A percentile compares a stretch with the other conserved stretches of the same genome.
phyloP scores from a whole-genome alignment of 2,113 vertebrate species.

The Chaetops frenatus region DNA sequence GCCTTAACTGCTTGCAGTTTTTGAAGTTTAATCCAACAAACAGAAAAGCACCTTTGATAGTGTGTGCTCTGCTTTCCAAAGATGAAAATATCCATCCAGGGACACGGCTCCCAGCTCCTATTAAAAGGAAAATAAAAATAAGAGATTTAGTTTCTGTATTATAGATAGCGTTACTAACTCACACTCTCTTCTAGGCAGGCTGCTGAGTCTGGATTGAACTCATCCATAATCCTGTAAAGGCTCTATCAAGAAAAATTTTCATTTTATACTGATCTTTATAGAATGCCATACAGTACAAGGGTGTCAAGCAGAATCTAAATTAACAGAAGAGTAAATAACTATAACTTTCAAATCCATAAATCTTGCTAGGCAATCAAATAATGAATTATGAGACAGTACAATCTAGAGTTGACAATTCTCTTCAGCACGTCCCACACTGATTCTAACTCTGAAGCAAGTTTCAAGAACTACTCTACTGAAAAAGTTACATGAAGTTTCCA shows the following conservation, averaged over 20 bases:
- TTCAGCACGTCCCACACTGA: background rate
- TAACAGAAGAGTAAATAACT: background rate
- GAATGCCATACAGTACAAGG: background rate
- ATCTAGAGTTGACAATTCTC: background rate
- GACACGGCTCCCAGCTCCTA: constrained; percentile 96
- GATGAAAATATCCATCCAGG: constrained; percentile 96
- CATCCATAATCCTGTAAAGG: background rate
- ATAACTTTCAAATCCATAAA: background rate
- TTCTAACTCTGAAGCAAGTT: background rate
- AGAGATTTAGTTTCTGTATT: background rate
- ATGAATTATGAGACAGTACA: background rate
- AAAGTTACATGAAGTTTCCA: background rate
- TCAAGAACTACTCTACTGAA: background rate
- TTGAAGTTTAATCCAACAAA: background rate
- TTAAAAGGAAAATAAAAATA: background rate
- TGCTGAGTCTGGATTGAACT: background rate
- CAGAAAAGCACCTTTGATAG: constrained; percentile 83
- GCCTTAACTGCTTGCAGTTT: background rate
- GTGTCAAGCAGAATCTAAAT: background rate
- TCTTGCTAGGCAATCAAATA: background rate
- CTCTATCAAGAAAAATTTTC: background rate
- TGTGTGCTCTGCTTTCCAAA: constrained; percentile 93
- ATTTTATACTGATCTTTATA: background rate
- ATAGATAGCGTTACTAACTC: background rate
- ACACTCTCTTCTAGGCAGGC: background rate